Conservation (phyloP, 2,888 invertebrate genomes). For the Leptinotarsa peninsularis region DNA sequence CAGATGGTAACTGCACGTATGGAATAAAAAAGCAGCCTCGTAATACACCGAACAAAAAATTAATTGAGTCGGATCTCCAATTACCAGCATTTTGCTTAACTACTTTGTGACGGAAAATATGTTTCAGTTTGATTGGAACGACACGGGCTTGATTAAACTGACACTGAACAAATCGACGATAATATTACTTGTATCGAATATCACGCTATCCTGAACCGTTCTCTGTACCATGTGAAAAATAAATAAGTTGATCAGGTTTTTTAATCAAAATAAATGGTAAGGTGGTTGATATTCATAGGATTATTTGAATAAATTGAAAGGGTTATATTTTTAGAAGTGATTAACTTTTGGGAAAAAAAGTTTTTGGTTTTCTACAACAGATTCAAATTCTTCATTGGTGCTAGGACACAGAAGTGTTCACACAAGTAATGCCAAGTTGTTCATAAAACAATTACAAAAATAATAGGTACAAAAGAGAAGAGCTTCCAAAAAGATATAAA, state of each 20-base stretch:
- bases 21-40: background rate
- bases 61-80: slow-evolving; percentile 31
- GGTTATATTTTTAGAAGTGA: too few relatives aligned
- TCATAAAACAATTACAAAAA: too few relatives aligned
- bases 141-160: slow-evolving; percentile 37
- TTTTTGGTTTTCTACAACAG: too few relatives aligned
- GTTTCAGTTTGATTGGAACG: slow-evolving; percentile 33
- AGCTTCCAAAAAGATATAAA: too few relatives aligned
- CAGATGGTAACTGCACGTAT: too few relatives aligned
- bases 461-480: too few relatives aligned
- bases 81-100: slow-evolving; percentile 30
- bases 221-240: background rate
- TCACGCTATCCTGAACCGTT: background rate
- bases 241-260: background rate
- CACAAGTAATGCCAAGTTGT: too few relatives aligned
- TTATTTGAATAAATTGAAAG: too few relatives aligned
- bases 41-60: background rate
- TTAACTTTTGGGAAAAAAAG: too few relatives aligned
- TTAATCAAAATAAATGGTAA: background rate
- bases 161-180: slow-evolving; percentile 35
- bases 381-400: too few relatives aligned
- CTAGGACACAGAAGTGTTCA: too few relatives aligned
- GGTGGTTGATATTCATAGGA: too few relatives aligned
- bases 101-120: slow-evolving; percentile 31
- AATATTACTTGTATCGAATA: background rate